These are phyloP conservation scores for Brachionus sp. DNA, from an alignment of 1,140 invertebrate species.

Conservation along the genomic window DNA sequence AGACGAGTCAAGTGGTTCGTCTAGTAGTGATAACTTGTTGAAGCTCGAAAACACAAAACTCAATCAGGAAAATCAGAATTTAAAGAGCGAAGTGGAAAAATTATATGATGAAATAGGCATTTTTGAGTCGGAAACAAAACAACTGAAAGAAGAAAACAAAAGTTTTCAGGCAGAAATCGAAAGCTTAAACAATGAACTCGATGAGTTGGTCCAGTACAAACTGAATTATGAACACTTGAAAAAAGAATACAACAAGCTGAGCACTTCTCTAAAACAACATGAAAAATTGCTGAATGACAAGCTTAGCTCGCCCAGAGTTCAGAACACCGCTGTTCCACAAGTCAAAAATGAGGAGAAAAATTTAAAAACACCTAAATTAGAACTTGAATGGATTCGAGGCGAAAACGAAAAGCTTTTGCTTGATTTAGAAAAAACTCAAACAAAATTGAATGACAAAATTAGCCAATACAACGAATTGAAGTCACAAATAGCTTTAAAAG, in stretches of 20 bases:
- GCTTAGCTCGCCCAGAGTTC: not conserved
- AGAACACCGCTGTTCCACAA: not conserved
- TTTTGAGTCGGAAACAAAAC: not conserved
- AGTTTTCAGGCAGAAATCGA: constrained; percentile 3
- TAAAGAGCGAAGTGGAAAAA: constrained; percentile 34
- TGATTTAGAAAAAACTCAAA: constrained; percentile 32
- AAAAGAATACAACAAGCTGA: constrained; percentile 30
- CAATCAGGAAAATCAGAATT: constrained; percentile 7
- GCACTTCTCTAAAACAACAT: constrained; percentile 25
- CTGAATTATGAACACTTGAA: constrained; percentile 40
- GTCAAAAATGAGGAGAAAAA: not conserved
- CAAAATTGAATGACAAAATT: constrained; percentile 30
- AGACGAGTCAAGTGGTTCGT: not conserved
- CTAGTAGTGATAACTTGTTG: not conserved
- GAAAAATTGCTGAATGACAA: constrained; percentile 12
- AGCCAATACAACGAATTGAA: constrained; percentile 17
- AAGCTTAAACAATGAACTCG: constrained; percentile 33
- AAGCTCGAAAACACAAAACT: constrained; percentile 26
- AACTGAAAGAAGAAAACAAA: constrained; percentile 10
- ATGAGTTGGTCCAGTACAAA: constrained; percentile 40
- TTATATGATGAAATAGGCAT: constrained; percentile 37
- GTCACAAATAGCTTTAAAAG: constrained; percentile 5
- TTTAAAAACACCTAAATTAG: not conserved
- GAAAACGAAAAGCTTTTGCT: constrained; percentile 44
- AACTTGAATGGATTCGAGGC: constrained; percentile 35